Base-by-base conservation (phyloP, 2,888 invertebrate genomes). In the Drosophila austrosaltans region DNA sequence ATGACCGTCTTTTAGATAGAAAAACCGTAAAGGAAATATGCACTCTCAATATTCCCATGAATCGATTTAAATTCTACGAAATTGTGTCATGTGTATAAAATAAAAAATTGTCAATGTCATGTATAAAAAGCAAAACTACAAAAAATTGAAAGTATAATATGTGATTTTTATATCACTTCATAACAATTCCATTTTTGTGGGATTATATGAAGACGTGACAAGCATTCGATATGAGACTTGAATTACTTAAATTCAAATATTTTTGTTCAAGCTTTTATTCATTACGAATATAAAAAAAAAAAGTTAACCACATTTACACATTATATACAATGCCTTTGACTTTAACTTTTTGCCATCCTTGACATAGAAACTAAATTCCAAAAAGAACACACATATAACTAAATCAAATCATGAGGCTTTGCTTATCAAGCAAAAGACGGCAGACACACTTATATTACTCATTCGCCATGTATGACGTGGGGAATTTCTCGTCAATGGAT, bases 381-480 rank as follows among this genome's bases (percentile, higher is more conserved):
- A 20, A 44, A 48, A 20, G 36, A 28, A 28, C 7, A 22, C 0
- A 48, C 6, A 28, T 28, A 8, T 20, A 22, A 10, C 1, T 4
- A 48, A 48, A 48, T 36, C 61, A 48, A 69, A 76, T 78, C 75
- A 70, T 25, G 25, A 25, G 48, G 40, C 75, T 20, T 6, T 22
- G 28, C 42, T 30, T 22, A 59, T 28, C 20, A 61, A 39, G 36
- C 20, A 28, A 16, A 16, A 42, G 4, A 28, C 22, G 22, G 25
- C 20, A 16, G 30, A 16, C 44, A 60, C n/a, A 30, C 10, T n/a
- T 12, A 61, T 28, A 68, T 69, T 63, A 58, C 69, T 61, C 69
- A 75, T 75, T 65, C 75, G 73, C 63, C 22, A 36, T 32, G 72
- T 67, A 36, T 48, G 64, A 39, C 60, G 12, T 22, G 40, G 5